phyloP scores from a whole-genome alignment of 2,888 invertebrate species.

The Gymnosoma rotundatum region DNA sequence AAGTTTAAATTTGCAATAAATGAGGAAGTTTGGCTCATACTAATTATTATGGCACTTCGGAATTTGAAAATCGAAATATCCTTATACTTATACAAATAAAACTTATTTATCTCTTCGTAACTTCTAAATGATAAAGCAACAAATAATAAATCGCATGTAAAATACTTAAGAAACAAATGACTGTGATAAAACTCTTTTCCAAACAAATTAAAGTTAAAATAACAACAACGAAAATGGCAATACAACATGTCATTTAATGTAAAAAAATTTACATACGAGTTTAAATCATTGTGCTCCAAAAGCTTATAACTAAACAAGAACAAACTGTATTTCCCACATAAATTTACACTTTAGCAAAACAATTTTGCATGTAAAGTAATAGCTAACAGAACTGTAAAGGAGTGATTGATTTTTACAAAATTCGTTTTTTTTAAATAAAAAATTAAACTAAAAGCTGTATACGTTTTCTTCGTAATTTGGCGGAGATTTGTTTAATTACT shows the following conservation, averaged over 20 bases:
- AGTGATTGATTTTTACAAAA: not conserved
- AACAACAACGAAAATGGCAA: conserved; percentile 23
- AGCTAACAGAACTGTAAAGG: conserved; percentile 5
- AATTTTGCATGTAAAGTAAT: conserved; percentile 76
- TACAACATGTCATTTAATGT: conserved; percentile 64
- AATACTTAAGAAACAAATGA: not conserved
- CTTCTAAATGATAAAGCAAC: too few species aligned
- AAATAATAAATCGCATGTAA: not conserved
- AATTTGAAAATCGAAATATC: too few species aligned
- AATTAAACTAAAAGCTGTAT: too few species aligned
- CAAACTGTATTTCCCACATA: conserved; percentile 82
- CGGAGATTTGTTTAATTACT: too few species aligned
- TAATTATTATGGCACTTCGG: too few species aligned
- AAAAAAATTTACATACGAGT: conserved; percentile 77
- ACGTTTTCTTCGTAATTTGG: too few species aligned
- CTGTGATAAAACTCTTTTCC: not conserved
- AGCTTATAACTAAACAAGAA: conserved; percentile 77
- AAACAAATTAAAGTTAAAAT: conserved; percentile 23
- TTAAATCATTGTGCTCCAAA: conserved; percentile 78
- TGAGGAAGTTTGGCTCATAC: too few species aligned
- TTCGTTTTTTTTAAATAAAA: too few species aligned
- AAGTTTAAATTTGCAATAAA: too few species aligned
- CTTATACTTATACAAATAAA: too few species aligned
- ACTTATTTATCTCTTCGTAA: too few species aligned
- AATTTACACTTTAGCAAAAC: conserved; percentile 81